These are phyloP conservation scores for Cephus sareptanus DNA, from an alignment of 2,888 invertebrate species.

Conservation along the genomic window DNA sequence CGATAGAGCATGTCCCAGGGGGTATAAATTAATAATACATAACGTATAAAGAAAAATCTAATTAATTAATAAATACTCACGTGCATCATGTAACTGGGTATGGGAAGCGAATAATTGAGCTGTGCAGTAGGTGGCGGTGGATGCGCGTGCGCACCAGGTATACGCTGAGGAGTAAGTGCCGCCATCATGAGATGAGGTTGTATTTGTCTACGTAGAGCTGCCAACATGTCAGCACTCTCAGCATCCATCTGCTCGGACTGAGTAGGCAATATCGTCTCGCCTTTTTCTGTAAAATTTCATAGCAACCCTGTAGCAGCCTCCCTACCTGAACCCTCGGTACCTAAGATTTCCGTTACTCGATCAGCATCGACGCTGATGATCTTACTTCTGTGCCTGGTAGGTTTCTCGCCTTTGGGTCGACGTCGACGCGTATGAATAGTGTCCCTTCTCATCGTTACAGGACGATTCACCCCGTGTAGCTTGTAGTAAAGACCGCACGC, in stretches of 20 bases:
- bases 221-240: slow-evolving; percentile 76
- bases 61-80: slow-evolving; percentile 45
- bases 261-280: slow-evolving; percentile 39
- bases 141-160: slow-evolving; percentile 50
- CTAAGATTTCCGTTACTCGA: background rate
- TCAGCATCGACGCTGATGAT: background rate
- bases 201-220: slow-evolving; percentile 76
- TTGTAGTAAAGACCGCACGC: slow-evolving; percentile 98
- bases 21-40: background rate
- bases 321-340: background rate
- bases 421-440: slow-evolving; percentile 95
- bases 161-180: slow-evolving; percentile 69
- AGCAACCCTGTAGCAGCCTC: slow-evolving; percentile 2
- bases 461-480: slow-evolving; percentile 93
- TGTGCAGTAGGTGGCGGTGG: slow-evolving; percentile 49
- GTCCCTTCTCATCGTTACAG: slow-evolving; percentile 95
- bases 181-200: slow-evolving; percentile 79
- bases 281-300: slow-evolving; percentile 47
- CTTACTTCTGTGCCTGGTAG: slow-evolving; percentile 62
- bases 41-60: background rate
- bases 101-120: slow-evolving; percentile 57
- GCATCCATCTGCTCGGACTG: slow-evolving; percentile 61
- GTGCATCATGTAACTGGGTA: slow-evolving; percentile 60
- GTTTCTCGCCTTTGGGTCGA: slow-evolving; percentile 79
- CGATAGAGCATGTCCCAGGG: background rate